Evolutionary conservation across 23 tunicate species (phyloP), one percentile per base, ranked within the genome.

Genomic region (Corella eumyota): DNA sequence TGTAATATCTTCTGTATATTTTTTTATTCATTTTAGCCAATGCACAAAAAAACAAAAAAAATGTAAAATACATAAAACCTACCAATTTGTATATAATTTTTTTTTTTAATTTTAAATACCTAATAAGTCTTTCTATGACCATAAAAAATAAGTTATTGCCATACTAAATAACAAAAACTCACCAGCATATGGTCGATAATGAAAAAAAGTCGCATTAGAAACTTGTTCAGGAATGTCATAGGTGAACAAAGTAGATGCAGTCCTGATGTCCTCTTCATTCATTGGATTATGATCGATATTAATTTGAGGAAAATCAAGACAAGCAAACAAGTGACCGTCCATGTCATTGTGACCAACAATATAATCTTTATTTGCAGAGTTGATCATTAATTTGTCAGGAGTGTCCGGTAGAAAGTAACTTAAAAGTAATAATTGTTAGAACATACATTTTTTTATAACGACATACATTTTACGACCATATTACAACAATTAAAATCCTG

Each of bases 311-410:
- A 77, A 77, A 1, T 52, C 69, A 15, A 68, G 24, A 6, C 58
- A 68, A 6, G 60, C 84, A 33, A 77, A 77, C 51, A 58, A 7
- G 34, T 77, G 75, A 19, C 75, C 75, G 44, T 77, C 84, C 75
- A 68, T 68, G 51, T 77, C 49, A 38, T 77, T 77, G 66, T 40
- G 52, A 21, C 84, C 84, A 2, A 77, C 44, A 46, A 77, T 34
- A 60, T 77, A 77, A 56, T 68, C 66, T 35, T 67, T 77, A 15
- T 56, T 29, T 4, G 84, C 84, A 9, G 84, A 76, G 34, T 77
- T 68, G 25, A 26, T n/a, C 5, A 68, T 33, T 32, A 77, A 35
- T 28, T 36, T 69, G 31, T 50, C 75, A 15, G 84, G 84, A 28
- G 30, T 33, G 33, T 56, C 59, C 17, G 84, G 84, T 23, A 77